These are phyloP conservation scores for Varanus salvator DNA, from an alignment of 2,113 vertebrate species.

Conservation along the genomic window DNA sequence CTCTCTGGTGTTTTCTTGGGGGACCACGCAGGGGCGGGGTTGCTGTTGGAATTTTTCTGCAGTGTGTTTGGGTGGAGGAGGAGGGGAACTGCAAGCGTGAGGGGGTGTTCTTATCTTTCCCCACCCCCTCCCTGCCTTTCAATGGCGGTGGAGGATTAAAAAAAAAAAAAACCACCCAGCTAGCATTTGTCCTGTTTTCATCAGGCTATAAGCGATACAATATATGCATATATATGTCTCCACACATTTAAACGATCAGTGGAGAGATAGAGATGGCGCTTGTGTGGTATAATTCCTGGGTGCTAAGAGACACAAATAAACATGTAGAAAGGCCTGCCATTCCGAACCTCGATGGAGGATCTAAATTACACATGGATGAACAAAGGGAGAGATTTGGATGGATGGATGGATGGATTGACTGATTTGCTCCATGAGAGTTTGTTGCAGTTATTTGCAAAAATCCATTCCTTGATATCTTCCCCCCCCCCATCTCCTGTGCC, in stretches of 20 bases:
- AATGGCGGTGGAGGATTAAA: neutral
- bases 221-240: neutral
- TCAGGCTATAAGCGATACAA: too few species aligned
- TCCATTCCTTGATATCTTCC: too few species aligned
- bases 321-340: neutral
- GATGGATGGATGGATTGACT: fast-evolving
- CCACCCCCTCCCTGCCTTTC: neutral
- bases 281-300: neutral
- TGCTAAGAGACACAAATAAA: neutral
- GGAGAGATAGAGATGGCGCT: neutral
- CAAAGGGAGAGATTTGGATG: neutral
- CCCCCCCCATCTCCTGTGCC: too few species aligned
- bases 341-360: too few species aligned
- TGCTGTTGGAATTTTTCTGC: conserved; percentile 1
- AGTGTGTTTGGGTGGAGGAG: neutral
- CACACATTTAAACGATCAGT: neutral
- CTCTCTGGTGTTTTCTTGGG: too few species aligned
- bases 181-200: neutral
- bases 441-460: neutral
- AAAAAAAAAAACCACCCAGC: neutral
- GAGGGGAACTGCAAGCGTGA: neutral
- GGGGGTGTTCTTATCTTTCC: neutral
- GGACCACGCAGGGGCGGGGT: neutral
- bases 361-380: neutral
- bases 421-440: too few species aligned